Evolutionary conservation across 35 echinoderm and acorn worm species (phyloP).

Genomic region (Heliocidaris tuberculata): DNA sequence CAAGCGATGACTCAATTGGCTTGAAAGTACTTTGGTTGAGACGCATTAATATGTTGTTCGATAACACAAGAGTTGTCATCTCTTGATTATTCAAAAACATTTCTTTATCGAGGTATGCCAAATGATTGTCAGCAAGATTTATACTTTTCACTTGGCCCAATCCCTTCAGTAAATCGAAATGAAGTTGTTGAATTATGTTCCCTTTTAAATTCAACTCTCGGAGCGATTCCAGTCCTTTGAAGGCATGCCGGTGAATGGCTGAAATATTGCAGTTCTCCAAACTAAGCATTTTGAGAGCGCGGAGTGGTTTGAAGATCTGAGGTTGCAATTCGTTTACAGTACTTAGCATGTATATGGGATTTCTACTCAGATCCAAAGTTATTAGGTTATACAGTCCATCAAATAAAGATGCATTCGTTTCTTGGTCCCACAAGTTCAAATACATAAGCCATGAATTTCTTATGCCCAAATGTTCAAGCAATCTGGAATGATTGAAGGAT

Average conservation of each 20-base stretch:
- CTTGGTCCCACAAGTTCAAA: not conserved
- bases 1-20: not conserved
- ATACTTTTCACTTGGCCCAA: not conserved
- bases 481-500: not conserved
- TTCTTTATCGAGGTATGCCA: not conserved
- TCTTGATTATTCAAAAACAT: not conserved
- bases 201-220: not conserved
- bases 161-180: not conserved
- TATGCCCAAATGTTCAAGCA: not conserved
- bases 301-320: not conserved
- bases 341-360: not conserved
- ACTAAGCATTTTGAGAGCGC: not conserved
- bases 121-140: not conserved
- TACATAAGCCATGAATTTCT: too few relatives aligned
- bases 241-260: not conserved
- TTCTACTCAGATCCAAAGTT: not conserved
- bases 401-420: not conserved
- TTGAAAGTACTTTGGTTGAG: not conserved
- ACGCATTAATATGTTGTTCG: not conserved
- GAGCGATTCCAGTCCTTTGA: not conserved
- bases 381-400: not conserved
- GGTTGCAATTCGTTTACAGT: not conserved
- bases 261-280: not conserved
- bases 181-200: not conserved
- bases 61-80: not conserved